Evolutionary conservation across 1,140 invertebrate species (phyloP).

Genomic region (Wiebesia pumilae): DNA sequence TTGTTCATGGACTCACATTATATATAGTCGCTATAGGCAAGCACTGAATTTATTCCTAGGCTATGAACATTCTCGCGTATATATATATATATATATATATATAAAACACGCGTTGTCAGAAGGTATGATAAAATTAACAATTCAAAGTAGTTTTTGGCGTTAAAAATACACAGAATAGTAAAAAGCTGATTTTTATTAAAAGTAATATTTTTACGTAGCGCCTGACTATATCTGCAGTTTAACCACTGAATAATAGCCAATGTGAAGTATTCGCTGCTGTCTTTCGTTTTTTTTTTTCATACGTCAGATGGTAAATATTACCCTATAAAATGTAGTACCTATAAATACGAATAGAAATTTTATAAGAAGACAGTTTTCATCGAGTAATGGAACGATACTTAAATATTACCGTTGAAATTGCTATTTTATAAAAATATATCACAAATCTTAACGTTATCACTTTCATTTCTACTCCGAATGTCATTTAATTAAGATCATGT

Average conservation of each 20-base stretch:
- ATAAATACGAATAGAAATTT: too few relatives aligned
- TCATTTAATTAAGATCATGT: too few relatives aligned
- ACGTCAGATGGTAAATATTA: too few relatives aligned
- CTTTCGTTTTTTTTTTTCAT: not conserved
- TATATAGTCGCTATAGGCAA: not conserved
- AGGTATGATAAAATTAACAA: not conserved
- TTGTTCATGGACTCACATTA: not conserved
- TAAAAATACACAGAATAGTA: not conserved
- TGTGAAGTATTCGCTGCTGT: not conserved
- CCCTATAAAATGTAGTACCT: too few relatives aligned
- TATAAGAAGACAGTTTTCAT: too few relatives aligned
- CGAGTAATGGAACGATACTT: too few relatives aligned
- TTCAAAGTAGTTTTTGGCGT: not conserved
- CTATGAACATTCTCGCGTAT: not conserved
- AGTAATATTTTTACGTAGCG: not conserved
- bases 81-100: too few relatives aligned
- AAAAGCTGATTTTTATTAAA: not conserved
- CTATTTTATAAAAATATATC: too few relatives aligned
- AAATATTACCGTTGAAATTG: too few relatives aligned
- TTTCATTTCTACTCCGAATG: too few relatives aligned
- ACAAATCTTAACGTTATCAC: too few relatives aligned
- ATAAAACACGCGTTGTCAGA: not conserved
- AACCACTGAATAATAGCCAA: constrained; percentile 11
- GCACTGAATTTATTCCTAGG: not conserved
- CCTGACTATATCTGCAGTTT: not conserved